Evolutionary conservation across 1,140 invertebrate species (phyloP).

Genomic region (Chionoecetes opilio): DNA sequence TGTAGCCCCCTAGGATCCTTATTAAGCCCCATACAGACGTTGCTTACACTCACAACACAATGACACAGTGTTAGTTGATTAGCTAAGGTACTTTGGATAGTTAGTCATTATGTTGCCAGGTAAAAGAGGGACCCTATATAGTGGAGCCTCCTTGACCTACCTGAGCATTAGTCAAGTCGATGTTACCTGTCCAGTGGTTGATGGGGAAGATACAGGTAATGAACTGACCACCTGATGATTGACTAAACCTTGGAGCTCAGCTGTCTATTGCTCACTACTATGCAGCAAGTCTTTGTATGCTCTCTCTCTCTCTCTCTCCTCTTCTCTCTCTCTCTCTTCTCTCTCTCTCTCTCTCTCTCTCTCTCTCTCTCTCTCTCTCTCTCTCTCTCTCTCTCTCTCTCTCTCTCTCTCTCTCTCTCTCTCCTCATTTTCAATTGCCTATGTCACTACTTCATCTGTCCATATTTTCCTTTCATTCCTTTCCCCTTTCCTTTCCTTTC

Average conservation of each 20-base stretch:
- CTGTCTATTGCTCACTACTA: background rate
- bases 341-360: background rate
- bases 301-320: background rate
- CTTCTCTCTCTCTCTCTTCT: background rate
- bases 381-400: too few relatives aligned
- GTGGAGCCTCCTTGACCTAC: background rate
- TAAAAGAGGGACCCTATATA: background rate
- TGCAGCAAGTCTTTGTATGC: background rate
- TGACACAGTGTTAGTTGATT: constrained; percentile 5
- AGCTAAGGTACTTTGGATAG: background rate
- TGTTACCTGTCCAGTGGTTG: background rate
- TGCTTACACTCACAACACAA: background rate
- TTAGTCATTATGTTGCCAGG: background rate
- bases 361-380: background rate
- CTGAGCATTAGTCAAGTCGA: background rate
- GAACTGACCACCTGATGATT: background rate
- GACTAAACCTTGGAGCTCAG: background rate
- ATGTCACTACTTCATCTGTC: too few relatives aligned
- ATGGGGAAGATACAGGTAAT: constrained; percentile 13
- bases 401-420: too few relatives aligned
- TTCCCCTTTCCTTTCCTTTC: too few relatives aligned
- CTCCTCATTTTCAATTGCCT: too few relatives aligned
- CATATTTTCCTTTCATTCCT: too few relatives aligned
- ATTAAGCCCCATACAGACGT: background rate
- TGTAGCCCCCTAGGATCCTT: too few relatives aligned